Evolutionary conservation across 1,140 invertebrate species (phyloP), one percentile per base, ranked within the genome.

Genomic region (Drosophila nebulosa): DNA sequence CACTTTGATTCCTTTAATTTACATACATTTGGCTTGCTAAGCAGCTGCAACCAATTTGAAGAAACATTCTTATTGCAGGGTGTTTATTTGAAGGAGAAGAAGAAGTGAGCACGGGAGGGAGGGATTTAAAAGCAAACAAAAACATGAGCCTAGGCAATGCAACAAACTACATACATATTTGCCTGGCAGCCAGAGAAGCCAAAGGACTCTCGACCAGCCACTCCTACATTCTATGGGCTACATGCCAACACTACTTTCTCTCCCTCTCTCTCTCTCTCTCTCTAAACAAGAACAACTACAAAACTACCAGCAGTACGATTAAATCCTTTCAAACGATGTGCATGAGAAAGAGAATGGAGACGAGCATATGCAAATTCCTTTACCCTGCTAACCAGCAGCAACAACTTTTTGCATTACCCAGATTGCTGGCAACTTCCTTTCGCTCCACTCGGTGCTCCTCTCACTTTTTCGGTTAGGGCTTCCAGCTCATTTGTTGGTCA

Each of bases 321-420:
- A 86, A 85, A 85, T 85, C 80, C 81, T 80, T 85, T 85, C 78
- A 86, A 78, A 85, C 73, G 67, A 79, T 12, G 30, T 10, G 10
- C 2, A 32, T 63, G 79, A 72, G 69, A 55, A 10, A 1, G 30
- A 12, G 30, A 12, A 32, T 66, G 79, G 64, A 64, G 59, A 75
- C 57, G 16, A 86, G 60, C 78, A 81, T 85, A 85, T 86, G 80
- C 78, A 86, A 86, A 88, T 83, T 74, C 67, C 73, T 63, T 61
- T 55, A 56, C 61, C 51, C 53, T 50, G 30, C 64, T 67, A 79
- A 77, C 68, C 66, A 55, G 60, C 69, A 69, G 59, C 69, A 74
- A 64, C 70, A 88, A 88, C 70, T 78, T 81, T 81, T 67, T 86
- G 81, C 81, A 86, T 86, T 88, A 81, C 83, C 78, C 78, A 86